A percentile compares a stretch with the other conserved stretches of the same genome.
These are phyloP conservation scores for Falco novaeseelandiae DNA, from an alignment of 2,797 vertebrate species.

Conservation along the genomic window DNA sequence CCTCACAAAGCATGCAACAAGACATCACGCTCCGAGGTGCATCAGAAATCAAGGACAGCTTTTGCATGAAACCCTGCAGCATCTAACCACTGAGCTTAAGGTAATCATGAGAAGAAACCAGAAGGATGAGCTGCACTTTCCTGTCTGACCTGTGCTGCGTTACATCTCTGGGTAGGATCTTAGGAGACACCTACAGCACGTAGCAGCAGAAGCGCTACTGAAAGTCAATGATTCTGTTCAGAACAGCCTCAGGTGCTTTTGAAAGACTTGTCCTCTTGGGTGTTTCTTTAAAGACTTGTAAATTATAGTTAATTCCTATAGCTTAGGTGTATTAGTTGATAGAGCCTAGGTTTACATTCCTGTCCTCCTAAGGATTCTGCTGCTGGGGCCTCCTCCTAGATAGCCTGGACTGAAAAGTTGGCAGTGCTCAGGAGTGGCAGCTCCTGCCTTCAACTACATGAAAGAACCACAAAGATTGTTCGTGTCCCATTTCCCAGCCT, in stretches of 20 bases:
- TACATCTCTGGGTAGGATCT: neutral
- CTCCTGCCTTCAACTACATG: neutral
- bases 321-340: neutral
- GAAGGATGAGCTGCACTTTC: neutral
- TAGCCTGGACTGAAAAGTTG: neutral
- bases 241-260: slow-evolving; percentile 1
- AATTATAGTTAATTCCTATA: slow-evolving; percentile 15
- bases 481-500: neutral
- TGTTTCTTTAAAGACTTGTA: slow-evolving; percentile 8
- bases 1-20: neutral
- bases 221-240: neutral
- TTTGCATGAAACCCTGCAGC: neutral
- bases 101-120: neutral
- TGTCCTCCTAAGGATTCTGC: neutral
- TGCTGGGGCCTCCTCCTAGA: neutral
- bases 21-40: neutral
- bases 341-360: neutral
- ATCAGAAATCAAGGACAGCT: neutral
- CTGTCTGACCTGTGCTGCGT: neutral
- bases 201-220: neutral
- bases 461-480: neutral
- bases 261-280: neutral
- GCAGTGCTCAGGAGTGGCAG: neutral
- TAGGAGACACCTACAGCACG: rapidly evolving
- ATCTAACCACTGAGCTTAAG: neutral